Conservation (phyloP, 2,888 invertebrate genomes). For the Caradrina clavipalpis region DNA sequence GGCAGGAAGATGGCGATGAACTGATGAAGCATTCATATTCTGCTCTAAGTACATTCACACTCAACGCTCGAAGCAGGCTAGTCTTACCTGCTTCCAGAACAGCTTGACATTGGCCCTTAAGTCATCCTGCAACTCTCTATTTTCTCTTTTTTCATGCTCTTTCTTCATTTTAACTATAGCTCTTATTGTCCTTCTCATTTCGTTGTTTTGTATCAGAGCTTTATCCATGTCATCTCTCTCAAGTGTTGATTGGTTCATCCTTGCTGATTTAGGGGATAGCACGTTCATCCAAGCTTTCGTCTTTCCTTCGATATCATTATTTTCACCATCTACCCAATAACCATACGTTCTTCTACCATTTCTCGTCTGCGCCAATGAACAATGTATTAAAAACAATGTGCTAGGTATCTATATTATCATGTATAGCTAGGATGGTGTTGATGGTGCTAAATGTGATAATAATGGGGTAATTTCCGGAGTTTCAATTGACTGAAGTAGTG, state of each 20-base stretch:
- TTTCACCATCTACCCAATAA: constrained; percentile 20
- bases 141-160: not conserved
- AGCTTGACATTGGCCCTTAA: constrained; percentile 18
- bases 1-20: not conserved
- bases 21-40: not conserved
- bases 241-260: constrained; percentile 27
- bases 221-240: constrained; percentile 3
- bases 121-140: constrained; percentile 2
- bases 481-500: not conserved
- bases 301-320: constrained; percentile 37
- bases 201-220: constrained; percentile 12
- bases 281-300: constrained; percentile 48
- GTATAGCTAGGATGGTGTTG: not conserved
- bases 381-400: constrained; percentile 11
- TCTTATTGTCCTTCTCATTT: constrained; percentile 26
- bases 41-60: constrained; percentile 8
- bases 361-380: constrained; percentile 43
- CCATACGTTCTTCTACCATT: constrained; percentile 32
- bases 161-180: constrained; percentile 31
- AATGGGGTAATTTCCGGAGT: not conserved
- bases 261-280: constrained; percentile 33
- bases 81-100: constrained; percentile 39
- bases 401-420: constrained; percentile 1
- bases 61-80: constrained; percentile 5
- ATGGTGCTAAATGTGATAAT: not conserved